Base-by-base conservation (phyloP, 2,113 vertebrate species). In the Ceyx cyanopectus region DNA sequence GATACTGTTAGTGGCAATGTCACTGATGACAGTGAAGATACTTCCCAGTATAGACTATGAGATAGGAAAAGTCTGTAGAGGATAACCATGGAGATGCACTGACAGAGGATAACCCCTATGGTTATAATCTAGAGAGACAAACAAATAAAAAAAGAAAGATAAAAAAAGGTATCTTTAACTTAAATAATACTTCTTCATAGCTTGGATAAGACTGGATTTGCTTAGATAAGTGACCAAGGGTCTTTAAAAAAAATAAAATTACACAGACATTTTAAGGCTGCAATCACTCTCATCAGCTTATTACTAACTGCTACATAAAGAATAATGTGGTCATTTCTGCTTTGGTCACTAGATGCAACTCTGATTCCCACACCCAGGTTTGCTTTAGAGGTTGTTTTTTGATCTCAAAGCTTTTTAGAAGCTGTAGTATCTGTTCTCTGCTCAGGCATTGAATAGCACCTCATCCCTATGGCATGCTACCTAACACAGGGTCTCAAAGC, bases 41-140 rank as follows among this genome's bases (percentile, higher is more conserved):
- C 99, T 92, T 99, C 99, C 99, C 99, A 99, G 90, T 99, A 99
- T 21, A 99, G 98, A 91, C 99, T 99, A 34, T 99, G 99, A 32
- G 99, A 99, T 1, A 99, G 97, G 95, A 99, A 99, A 86, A 99
- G 98, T 97, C 98, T 98, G 93, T 99, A 99, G 85, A 99, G 98
- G 78, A 98, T 97, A 77, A 99, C 98, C 98, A 99, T 99, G 91
- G 99, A 98, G 92, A 99, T 98, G 68, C 98, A 98, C 91, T 99
- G 99, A 96, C 98, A 99, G 61, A 99, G 98, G 96, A 99, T 98
- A 73, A 99, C 98, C 12, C 99, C 98, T 54, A 99, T 97, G 16
- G 98, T 99, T 82, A 99, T 92, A 81, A 99, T 97, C 99, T 99
- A 76, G 50, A 96, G 65, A 81, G 32, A 81, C 74, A 86, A 82